A percentile compares a stretch with the other conserved stretches of the same genome.
phyloP scores from a whole-genome alignment of 1,140 invertebrate genomes.

The Euwallacea similis region DNA sequence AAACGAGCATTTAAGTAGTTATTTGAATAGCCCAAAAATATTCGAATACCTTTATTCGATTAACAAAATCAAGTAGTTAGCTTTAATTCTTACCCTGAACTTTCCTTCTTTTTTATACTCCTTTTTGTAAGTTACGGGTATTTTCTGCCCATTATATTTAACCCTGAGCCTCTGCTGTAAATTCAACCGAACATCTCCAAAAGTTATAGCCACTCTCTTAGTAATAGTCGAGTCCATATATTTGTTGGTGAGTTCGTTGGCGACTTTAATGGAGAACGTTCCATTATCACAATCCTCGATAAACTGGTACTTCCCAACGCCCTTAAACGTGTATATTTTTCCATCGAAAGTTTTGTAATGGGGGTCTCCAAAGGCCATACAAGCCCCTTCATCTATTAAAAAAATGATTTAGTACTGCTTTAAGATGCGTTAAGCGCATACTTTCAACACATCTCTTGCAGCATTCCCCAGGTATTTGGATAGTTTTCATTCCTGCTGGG shows the following conservation, averaged over 20 bases:
- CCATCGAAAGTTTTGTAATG: slow-evolving; percentile 94
- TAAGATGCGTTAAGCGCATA: slow-evolving; percentile 48
- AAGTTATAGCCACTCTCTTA: slow-evolving; percentile 80
- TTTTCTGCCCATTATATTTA: slow-evolving; percentile 78
- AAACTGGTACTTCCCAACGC: slow-evolving; percentile 87
- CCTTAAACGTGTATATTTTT: slow-evolving; percentile 88
- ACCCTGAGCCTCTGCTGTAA: slow-evolving; percentile 84
- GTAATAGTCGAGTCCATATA: slow-evolving; percentile 77
- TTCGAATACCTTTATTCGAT: too few species aligned
- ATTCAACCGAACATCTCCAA: slow-evolving; percentile 74
- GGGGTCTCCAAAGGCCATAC: slow-evolving; percentile 90
- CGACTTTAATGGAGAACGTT: slow-evolving; percentile 85
- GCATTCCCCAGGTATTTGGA: slow-evolving; percentile 75
- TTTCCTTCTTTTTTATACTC: slow-evolving; percentile 48
- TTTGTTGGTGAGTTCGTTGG: slow-evolving; percentile 73
- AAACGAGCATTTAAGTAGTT: too few species aligned
- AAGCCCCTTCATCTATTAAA: slow-evolving; percentile 74
- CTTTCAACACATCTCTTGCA: slow-evolving; percentile 85
- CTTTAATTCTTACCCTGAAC: slow-evolving; percentile 52
- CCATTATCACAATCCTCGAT: slow-evolving; percentile 73
- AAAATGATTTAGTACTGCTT: slow-evolving; percentile 5
- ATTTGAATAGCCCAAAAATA: too few species aligned
- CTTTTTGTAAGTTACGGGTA: slow-evolving; percentile 43
- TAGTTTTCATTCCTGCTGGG: slow-evolving; percentile 70
- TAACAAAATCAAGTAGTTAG: background rate